Evolutionary conservation across 2,797 vertebrate genomes (phyloP).

Genomic region (Rhinatrema bivittatum): DNA sequence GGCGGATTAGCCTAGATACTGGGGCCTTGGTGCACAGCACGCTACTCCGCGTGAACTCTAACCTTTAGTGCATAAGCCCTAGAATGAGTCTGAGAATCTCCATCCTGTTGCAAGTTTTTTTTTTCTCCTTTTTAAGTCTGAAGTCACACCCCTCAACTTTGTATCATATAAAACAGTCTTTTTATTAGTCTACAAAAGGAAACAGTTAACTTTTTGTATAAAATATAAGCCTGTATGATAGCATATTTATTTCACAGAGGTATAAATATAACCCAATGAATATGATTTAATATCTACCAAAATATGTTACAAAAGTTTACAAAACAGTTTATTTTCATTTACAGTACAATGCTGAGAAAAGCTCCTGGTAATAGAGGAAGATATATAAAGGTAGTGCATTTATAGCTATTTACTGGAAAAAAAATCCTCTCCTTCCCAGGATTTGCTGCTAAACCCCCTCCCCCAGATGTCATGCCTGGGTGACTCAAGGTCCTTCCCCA

Average conservation of each 20-base stretch:
- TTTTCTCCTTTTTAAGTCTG: constrained; percentile 44
- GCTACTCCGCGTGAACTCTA: no score
- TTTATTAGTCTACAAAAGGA: constrained; percentile 69
- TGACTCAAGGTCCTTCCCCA: no score
- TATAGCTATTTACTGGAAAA: constrained; percentile 23
- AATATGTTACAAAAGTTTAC: constrained; percentile 79
- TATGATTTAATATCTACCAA: constrained; percentile 72
- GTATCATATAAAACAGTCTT: constrained; percentile 58
- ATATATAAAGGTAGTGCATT: constrained; percentile 41
- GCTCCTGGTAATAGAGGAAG: constrained; percentile 38
- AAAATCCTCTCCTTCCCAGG: no score
- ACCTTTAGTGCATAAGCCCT: no score
- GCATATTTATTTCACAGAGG: constrained; percentile 71
- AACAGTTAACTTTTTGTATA: constrained; percentile 63
- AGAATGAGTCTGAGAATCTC: no score
- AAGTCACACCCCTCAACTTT: no score
- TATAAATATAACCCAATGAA: constrained; percentile 79
- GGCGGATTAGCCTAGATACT: no score
- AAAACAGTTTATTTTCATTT: constrained; percentile 64
- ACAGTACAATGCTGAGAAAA: constrained; percentile 54
- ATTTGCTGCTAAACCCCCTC: no score
- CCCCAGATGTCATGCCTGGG: no score
- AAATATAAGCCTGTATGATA: constrained; percentile 70
- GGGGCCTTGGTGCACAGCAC: no score
- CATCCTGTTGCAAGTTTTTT: no score